phyloP scores from a whole-genome alignment of 2,113 vertebrate genomes.

The Lagopus muta region DNA sequence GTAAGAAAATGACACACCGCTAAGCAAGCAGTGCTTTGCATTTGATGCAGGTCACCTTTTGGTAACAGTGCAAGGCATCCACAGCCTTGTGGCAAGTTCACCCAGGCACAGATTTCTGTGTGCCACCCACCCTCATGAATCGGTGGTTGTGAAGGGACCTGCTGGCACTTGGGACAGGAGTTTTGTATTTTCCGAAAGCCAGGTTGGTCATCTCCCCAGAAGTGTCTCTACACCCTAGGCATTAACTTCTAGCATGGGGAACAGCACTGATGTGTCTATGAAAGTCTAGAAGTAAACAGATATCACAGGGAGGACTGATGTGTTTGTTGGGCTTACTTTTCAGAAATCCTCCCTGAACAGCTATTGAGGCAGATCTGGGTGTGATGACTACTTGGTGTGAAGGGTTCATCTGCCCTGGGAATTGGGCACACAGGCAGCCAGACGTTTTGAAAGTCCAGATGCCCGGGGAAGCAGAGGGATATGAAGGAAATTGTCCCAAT shows the following conservation, averaged over 20 bases:
- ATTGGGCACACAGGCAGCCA: neutral
- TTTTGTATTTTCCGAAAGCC: neutral
- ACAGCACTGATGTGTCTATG: neutral
- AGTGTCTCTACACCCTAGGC: neutral
- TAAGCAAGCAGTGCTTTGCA: neutral
- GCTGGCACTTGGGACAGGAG: accelerated
- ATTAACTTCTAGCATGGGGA: neutral
- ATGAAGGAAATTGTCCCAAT: neutral
- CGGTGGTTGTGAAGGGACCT: neutral
- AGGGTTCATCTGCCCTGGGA: neutral
- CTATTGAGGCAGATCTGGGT: neutral
- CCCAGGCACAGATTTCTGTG: neutral
- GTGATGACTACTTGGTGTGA: accelerated
- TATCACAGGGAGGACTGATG: neutral
- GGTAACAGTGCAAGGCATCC: neutral
- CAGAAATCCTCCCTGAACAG: neutral
- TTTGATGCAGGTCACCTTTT: neutral
- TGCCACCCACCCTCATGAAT: neutral
- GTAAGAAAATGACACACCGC: neutral
- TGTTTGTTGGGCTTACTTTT: neutral
- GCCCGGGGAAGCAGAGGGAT: neutral
- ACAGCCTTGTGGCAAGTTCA: neutral
- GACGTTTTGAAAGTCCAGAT: neutral
- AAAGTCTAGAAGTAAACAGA: neutral
- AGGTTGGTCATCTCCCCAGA: neutral